Conservation (phyloP, 2,888 invertebrate species). For the Reticulitermes lucifugus region DNA sequence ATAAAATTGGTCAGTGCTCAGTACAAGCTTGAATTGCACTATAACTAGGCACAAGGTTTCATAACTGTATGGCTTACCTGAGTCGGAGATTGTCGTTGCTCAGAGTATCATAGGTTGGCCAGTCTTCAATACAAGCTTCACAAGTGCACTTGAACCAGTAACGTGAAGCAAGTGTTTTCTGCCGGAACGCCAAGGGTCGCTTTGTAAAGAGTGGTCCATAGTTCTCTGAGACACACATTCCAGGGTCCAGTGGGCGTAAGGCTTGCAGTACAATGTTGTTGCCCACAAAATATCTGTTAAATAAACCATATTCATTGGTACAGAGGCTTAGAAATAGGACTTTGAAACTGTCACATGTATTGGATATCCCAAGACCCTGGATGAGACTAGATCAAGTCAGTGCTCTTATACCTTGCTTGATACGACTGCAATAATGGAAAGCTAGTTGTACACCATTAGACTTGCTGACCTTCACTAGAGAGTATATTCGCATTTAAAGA, state of each 20-base stretch:
- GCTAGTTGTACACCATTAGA: too few relatives aligned
- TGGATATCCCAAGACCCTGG: too few relatives aligned
- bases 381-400: too few relatives aligned
- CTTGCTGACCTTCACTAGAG: too few relatives aligned
- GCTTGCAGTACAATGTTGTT: slow-evolving; percentile 74
- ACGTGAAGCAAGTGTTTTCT: slow-evolving; percentile 73
- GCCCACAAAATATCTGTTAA: slow-evolving; percentile 22
- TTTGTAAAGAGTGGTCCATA: slow-evolving; percentile 84
- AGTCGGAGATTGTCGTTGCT: slow-evolving; percentile 63
- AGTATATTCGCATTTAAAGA: too few relatives aligned
- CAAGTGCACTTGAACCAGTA: slow-evolving; percentile 86
- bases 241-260: slow-evolving; percentile 72
- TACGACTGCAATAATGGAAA: too few relatives aligned
- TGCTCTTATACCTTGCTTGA: too few relatives aligned
- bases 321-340: too few relatives aligned
- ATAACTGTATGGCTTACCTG: slow-evolving; percentile 58
- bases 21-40: too few relatives aligned
- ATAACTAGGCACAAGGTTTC: too few relatives aligned
- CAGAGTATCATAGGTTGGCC: slow-evolving; percentile 76
- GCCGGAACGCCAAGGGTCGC: slow-evolving; percentile 69
- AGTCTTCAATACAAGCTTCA: slow-evolving; percentile 77
- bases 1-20: too few relatives aligned
- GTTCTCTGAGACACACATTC: slow-evolving; percentile 82
- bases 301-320: neutral
- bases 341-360: too few relatives aligned